Conservation (phyloP, 1,140 invertebrate genomes). For the Leptinotarsa texana region DNA sequence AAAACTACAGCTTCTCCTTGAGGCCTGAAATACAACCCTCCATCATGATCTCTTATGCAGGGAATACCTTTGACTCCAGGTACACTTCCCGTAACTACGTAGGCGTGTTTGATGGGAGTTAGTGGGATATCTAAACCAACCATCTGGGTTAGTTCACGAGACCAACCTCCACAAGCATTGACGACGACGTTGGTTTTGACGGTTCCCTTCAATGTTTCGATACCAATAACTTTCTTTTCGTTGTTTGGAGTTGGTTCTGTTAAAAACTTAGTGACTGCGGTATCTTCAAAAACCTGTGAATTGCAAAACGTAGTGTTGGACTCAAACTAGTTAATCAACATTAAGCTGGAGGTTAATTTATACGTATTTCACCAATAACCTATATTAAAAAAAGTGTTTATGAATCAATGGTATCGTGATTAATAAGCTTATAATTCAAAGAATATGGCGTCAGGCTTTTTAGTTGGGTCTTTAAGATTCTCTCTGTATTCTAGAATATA, state of each 20-base stretch:
- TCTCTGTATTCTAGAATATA: too few species aligned
- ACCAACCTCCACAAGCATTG: conserved; percentile 81
- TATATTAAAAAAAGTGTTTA: too few species aligned
- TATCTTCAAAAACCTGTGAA: conserved; percentile 73
- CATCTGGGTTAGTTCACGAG: conserved; percentile 71
- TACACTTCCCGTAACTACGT: conserved; percentile 80
- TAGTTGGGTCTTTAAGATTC: too few species aligned
- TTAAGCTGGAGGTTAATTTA: background rate
- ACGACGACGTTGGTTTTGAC: conserved; percentile 77
- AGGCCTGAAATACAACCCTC: conserved; percentile 79
- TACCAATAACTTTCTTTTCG: conserved; percentile 69
- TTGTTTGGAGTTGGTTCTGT: conserved; percentile 58
- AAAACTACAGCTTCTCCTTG: conserved; percentile 80
- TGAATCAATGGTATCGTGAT: too few species aligned
- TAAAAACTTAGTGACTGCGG: conserved; percentile 69
- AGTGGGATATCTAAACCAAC: conserved; percentile 75
- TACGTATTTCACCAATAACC: too few species aligned
- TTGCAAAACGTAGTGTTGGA: conserved; percentile 34
- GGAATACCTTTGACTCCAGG: conserved; percentile 73
- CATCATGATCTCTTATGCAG: conserved; percentile 84
- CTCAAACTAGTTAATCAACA: background rate
- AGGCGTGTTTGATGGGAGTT: conserved; percentile 85
- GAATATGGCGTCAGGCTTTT: too few species aligned
- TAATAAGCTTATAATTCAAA: too few species aligned
- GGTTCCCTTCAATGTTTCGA: conserved; percentile 69